Base-by-base conservation (phyloP, 2,797 vertebrate species). In the Neosilurus hyrtlii region DNA sequence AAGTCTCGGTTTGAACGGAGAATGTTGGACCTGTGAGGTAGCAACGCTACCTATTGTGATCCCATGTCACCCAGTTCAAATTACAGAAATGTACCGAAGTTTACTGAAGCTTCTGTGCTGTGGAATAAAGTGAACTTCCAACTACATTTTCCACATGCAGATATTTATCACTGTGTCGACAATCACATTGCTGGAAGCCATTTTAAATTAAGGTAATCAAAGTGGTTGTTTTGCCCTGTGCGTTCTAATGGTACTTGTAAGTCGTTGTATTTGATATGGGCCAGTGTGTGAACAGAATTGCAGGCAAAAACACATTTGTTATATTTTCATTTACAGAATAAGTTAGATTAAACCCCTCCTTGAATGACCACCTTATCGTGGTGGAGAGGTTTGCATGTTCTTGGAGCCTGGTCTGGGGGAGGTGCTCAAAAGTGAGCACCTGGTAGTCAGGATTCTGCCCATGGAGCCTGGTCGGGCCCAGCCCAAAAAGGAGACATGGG, bases 131-230 rank as follows among this genome's bases (percentile, higher is more conserved):
- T 71, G 71, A 81, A 26, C n/a, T n/a, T 80, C 62, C n/a, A 89
- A 87, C 81, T 84, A 86, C 67, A 88, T 89, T 85, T 89, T 88
- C 88, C 90, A 90, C 88, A 89, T 89, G 83, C 89, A 91, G 91
- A 91, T 89, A 90, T 85, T 85, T 89, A 94, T 94, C 90, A 91
- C 91, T 89, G 93, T 86, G 92, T 93, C 93, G 93, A 91, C 92
- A 90, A 92, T 91, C 92, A 89, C 70, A 94, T 95, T 93, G 94
- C 95, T 96, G 94, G 95, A 95, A 95, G 96, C 95, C 94, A 93
- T 95, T 96, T 96, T 96, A 97, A 96, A 96, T 96, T 94, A 96
- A 94, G 93, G 94, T 96, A 96, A 96, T 96, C 83, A 96, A 96
- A 96, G 96, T 96, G 95, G 94, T 91, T 93, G 92, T 94, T 95